Evolutionary conservation across 2,797 vertebrate species (phyloP), one percentile per base, ranked within the genome.

Genomic region (Neosilurus mollespiculum): DNA sequence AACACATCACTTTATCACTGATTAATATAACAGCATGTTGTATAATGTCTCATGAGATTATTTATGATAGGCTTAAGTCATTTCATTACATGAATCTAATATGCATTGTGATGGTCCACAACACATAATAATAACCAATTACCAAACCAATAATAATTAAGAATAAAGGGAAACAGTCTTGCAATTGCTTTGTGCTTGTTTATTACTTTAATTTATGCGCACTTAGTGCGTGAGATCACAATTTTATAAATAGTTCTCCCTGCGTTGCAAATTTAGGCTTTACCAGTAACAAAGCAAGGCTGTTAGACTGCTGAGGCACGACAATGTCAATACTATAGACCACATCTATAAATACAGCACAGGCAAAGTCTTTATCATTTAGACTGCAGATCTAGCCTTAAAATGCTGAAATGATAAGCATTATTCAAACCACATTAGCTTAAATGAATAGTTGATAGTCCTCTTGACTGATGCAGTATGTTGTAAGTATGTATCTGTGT

Each of bases 331-430:
- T 58, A 58, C 16, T 22, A 78, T 51, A 64, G 37, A 51, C 76
- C n/a, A 78, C 7, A 51, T 78, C 76, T 78, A 53, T 64, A 65
- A 65, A 78, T 78, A 78, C 37, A 51, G 59, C 59, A 20, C 2
- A 1, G 77, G 59, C 14, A 78, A 65, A 51, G 15, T 66, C 24
- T 82, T 75, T 12, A 51, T 53, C 70, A 18, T 82, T n/a, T 54
- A 73, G 30, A 26, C 24, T 22, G 51, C 15, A 58, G 53, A 80
- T 56, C 65, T 73, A 43, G 49, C 64, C 4, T 20, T 24, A 37
- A 51, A 80, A 72, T 26, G n/a, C 67, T 61, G 58, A 77, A 66
- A 82, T 61, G 26, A 70, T 69, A 61, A 80, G 83, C 59, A 16
- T n/a, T 59, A 43, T 11, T 9, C 56, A 77, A 76, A 76, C 22